A percentile compares a stretch with the other conserved stretches of the same genome.
These are phyloP conservation scores for Enteromius afrohamiltoni DNA, from an alignment of 2,797 vertebrate species.

Conservation along the genomic window DNA sequence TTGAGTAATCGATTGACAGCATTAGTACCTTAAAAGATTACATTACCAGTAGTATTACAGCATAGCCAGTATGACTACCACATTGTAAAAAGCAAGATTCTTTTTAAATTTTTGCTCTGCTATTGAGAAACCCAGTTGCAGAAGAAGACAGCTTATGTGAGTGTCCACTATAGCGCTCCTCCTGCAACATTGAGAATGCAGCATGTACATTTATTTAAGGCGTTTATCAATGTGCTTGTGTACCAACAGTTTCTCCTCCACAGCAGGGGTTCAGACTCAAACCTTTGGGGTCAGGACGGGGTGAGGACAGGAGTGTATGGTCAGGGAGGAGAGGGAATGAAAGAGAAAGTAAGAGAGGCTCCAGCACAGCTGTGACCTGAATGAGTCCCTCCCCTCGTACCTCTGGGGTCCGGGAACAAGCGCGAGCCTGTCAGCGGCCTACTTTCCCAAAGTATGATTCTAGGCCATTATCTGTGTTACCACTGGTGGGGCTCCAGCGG, in stretches of 20 bases:
- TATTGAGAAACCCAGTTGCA: too few relatives aligned
- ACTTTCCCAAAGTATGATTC: conserved; percentile 82
- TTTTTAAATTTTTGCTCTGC: too few relatives aligned
- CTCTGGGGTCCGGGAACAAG: conserved; percentile 66
- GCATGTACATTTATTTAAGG: too few relatives aligned
- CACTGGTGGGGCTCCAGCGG: conserved; percentile 80
- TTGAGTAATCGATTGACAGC: too few relatives aligned
- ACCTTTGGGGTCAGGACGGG: conserved; percentile 25
- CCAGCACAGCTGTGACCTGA: conserved; percentile 63
- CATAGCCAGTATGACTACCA: too few relatives aligned
- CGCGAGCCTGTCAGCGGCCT: conserved; percentile 70
- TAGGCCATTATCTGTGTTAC: conserved; percentile 87
- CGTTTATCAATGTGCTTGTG: not conserved
- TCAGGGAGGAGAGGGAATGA: conserved; percentile 7
- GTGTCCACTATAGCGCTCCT: not conserved
- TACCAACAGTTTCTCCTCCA: not conserved
- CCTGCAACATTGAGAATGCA: not conserved
- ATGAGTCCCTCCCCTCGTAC: conserved; percentile 61
- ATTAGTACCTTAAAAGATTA: too few relatives aligned
- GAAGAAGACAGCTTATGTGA: too few relatives aligned
- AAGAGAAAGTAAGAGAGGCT: conserved; percentile 29
- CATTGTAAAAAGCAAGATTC: too few relatives aligned
- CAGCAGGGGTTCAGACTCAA: not conserved
- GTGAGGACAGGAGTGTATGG: conserved; percentile 4
- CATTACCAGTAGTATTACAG: too few relatives aligned